These are phyloP conservation scores for Nyctalus aviator DNA, from an alignment of 2,797 vertebrate species.

Conservation along the genomic window DNA sequence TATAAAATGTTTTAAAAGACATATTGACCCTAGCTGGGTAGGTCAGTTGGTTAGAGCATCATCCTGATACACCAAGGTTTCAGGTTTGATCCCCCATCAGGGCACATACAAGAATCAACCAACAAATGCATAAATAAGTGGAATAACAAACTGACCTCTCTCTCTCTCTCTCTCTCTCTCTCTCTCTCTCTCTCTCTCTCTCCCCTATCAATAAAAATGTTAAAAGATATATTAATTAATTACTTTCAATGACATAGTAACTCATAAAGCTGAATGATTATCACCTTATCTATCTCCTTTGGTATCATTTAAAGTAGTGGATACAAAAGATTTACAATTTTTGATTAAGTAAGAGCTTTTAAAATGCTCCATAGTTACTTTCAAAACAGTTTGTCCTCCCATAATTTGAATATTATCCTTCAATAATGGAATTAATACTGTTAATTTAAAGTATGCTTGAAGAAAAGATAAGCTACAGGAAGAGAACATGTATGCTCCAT, in stretches of 20 bases:
- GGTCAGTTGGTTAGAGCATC: neutral
- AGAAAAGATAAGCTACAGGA: neutral
- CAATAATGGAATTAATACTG: neutral
- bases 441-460: constrained; percentile 14
- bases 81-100: neutral
- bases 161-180: neutral
- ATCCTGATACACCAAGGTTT: neutral
- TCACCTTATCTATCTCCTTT: neutral
- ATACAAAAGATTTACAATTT: neutral
- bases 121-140: neutral
- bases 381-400: constrained; percentile 26
- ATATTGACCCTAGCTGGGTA: neutral
- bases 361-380: constrained; percentile 33
- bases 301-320: neutral
- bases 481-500: neutral
- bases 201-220: neutral
- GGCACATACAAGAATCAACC: neutral
- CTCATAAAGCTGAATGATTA: neutral
- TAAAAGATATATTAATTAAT: neutral
- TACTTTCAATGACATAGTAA: constrained; percentile 19
- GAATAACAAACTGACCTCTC: neutral
- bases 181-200: neutral
- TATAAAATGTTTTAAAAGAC: constrained; percentile 36
- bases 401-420: constrained; percentile 13
- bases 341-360: constrained; percentile 42